Evolutionary conservation across 2,113 vertebrate species (phyloP), one percentile per base, ranked within the genome.

Genomic region (Tragelaphus scriptus): DNA sequence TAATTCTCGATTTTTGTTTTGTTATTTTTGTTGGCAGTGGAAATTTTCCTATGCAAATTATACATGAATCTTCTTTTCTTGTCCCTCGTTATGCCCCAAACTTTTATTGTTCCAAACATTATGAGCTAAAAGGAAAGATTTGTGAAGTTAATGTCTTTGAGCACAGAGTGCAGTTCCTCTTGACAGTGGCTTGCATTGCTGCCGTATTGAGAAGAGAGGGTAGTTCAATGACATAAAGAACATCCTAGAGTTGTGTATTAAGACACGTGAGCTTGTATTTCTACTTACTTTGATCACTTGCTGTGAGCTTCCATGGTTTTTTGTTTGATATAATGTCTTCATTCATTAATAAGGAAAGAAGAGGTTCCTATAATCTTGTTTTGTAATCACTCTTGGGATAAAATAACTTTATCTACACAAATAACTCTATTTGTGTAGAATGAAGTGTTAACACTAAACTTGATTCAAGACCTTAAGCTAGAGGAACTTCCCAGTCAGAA

Each of bases 131-230:
- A 7, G 99, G 99, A 56, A 1, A 58, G 0, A 56, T 99, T 92
- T 0, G 0, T 0, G 9, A 2, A 0, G 99, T 99, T 0, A 75
- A 99, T 0, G 98, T 99, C 99, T 49, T 98, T 99, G 96, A 99
- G 99, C 0, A 99, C 99, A 3, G 0, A 63, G 97, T 0, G 96
- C 97, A 2, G 30, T 26, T 25, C 53, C 85, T 90, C 44, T 75
- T 1, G 99, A 99, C 90, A 96, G 97, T 1, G 99, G 99, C 13
- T 40, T 1, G 0, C 99, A 99, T 14, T 99, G 99, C 97, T 99
- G 99, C 94, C 99, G 99, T 1, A 92, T 99, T 30, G 98, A 99
- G 94, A 32, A 99, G 80, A 6, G 15, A 0, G 99, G 99, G 1
- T 98, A 0, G 98, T 99, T 99, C 97, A 99, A 99, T 1, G 99